Evolutionary conservation across 1,140 invertebrate genomes (phyloP), one percentile per base, ranked within the genome.

Genomic region (Pachypeltis micranthus): DNA sequence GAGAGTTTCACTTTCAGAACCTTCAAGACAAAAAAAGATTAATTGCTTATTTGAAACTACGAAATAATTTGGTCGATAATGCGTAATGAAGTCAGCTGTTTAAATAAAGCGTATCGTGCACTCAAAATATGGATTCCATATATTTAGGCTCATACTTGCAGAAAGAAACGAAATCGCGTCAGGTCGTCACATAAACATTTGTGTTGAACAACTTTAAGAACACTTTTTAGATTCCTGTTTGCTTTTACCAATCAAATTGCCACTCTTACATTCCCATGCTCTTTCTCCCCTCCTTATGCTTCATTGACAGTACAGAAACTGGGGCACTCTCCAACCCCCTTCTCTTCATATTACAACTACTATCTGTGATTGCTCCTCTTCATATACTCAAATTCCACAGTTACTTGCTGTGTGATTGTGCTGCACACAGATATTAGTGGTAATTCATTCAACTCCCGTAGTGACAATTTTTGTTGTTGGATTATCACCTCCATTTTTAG

Each of bases 1-100:
- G 26, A 80, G 69, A 4, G 78, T 79, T 55, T 78, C 77, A 66
- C 77, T 68, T 25, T 69, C 69, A 26, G 65, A 66, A 27, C 31
- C 59, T 61, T 27, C 10, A 59, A 57, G 34, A n/a, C n/a, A n/a
- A n/a, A n/a, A n/a, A n/a, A n/a, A n/a, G n/a, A 24, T 14, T 24
- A 34, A 2, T 4, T 29, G 25, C 25, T 58, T 3, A 39, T 39
- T 7, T 39, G n/a, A n/a, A 39, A 39, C 7, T 7, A 39, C 7
- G 34, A n/a, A 39, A 39, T n/a, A 39, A 39, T 39, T 39, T 39
- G 34, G 34, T 10, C 7, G n/a, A 39, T 10, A 39, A 26, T 39
- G 23, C 62, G n/a, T n/a, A n/a, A n/a, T n/a, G n/a, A n/a, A n/a
- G n/a, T n/a, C n/a, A n/a, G n/a, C n/a, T n/a, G n/a, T n/a, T n/a